Evolutionary conservation across 35 echinoderm and acorn worm species (phyloP), one percentile per base, ranked within the genome.

Genomic region (Ophiothrix spiculata): DNA sequence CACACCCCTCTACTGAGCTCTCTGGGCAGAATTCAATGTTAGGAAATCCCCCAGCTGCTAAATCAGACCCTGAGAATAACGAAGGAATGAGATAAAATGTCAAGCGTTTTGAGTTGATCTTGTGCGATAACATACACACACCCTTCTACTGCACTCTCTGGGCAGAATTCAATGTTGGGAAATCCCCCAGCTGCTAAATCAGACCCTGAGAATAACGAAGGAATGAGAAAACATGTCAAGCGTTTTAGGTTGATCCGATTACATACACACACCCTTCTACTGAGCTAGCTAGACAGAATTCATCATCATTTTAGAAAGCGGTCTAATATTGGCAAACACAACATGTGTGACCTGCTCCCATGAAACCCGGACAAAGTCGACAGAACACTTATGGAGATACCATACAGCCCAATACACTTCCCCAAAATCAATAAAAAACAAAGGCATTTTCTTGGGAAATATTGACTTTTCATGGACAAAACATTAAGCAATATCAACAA

Each of bases 1-100:
- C 89, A 83, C 95, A 98, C 0, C 95, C 95, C 81, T 98, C 95
- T 23, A 98, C 95, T 39, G 95, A 98, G 76, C 86, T 98, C 37
- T 86, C 83, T 21, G 88, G 64, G 75, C 79, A 76, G 37, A 82
- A 86, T 21, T 49, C 64, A n/a, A 98, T 98, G 77, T 94, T 98
- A 34, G 95, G 84, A 74, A 98, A 98, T 31, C 92, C 95, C 77
- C 95, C 95, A 39, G 95, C 95, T 35, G 82, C 92, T 63, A 87
- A 25, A 45, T 97, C 95, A n/a, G 84, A 75, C 69, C 95, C 94
- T 96, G 54, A 36, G 74, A 77, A 17, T 56, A 19, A 0, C n/a
- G n/a, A n/a, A n/a, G n/a, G n/a, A n/a, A n/a, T n/a, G n/a, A n/a
- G n/a, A n/a, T n/a, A 85, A 87, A n/a, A 39, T 80, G 64, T 98